Conservation (phyloP, 2,113 vertebrate genomes). For the Canis aureus region DNA sequence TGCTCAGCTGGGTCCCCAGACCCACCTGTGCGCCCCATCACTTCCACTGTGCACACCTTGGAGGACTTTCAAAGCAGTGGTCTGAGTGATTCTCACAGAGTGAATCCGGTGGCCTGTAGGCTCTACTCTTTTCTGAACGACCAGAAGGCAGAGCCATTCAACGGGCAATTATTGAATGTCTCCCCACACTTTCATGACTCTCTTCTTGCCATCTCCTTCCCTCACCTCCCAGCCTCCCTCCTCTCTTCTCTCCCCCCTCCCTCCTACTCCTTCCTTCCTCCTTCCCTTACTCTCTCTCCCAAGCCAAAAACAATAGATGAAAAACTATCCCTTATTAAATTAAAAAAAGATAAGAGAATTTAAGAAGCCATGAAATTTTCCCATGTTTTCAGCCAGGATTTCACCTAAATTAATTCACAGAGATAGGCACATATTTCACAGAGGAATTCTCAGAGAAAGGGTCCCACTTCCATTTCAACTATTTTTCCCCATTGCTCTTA, state of each 20-base stretch:
- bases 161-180: fast-evolving
- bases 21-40: too few species aligned
- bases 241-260: not conserved
- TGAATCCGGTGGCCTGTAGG: not conserved
- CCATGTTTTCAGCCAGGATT: not conserved
- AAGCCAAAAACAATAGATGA: not conserved
- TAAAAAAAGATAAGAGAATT: not conserved
- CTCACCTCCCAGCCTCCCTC: too few species aligned
- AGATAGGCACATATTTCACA: too few species aligned
- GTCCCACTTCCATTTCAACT: not conserved
- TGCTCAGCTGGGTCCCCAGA: too few species aligned
- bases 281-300: not conserved
- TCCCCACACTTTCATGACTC: fast-evolving
- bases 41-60: fast-evolving
- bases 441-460: not conserved
- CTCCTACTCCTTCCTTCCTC: not conserved
- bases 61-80: not conserved
- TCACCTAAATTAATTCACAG: not conserved
- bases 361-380: not conserved
- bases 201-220: fast-evolving
- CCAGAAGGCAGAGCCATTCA: not conserved
- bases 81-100: not conserved
- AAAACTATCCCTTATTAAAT: not conserved
- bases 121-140: not conserved
- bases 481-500: not conserved